These are phyloP conservation scores for Hassar affinis DNA, from an alignment of 2,113 vertebrate genomes.

Conservation along the genomic window DNA sequence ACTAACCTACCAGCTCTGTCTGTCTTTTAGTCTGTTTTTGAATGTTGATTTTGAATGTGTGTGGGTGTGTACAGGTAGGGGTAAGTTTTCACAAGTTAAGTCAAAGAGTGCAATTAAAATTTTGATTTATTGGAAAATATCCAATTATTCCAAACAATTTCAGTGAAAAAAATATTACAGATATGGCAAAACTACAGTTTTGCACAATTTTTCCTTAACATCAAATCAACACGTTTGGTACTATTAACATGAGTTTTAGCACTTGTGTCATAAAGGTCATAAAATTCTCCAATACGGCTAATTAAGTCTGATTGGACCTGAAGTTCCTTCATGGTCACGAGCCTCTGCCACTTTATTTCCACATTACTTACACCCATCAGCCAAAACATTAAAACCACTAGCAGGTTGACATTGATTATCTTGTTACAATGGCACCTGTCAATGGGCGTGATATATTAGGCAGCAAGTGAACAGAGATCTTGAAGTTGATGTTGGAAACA, in stretches of 20 bases:
- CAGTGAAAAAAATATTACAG: background rate
- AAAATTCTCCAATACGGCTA: background rate
- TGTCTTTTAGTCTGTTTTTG: background rate
- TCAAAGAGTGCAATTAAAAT: background rate
- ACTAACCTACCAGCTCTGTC: background rate
- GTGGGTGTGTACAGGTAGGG: background rate
- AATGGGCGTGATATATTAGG: background rate
- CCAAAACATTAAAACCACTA: too few relatives aligned
- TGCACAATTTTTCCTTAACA: background rate
- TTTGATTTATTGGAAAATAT: background rate
- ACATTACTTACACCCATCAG: too few relatives aligned
- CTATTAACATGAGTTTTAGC: background rate
- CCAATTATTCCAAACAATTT: background rate
- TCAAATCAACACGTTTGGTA: background rate
- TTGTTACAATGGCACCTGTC: background rate
- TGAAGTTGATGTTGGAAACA: too few relatives aligned
- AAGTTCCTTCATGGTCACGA: background rate
- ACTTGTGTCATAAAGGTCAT: background rate
- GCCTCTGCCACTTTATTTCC: background rate
- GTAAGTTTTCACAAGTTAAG: background rate
- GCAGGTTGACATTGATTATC: too few relatives aligned
- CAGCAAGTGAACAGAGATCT: too few relatives aligned
- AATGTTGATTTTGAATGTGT: background rate
- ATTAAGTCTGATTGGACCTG: background rate
- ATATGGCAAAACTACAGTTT: background rate